Percentiles rank a stretch among this genome's conserved stretches.
phyloP scores from a whole-genome alignment of 2,113 vertebrate species.

The Bubo bubo region DNA sequence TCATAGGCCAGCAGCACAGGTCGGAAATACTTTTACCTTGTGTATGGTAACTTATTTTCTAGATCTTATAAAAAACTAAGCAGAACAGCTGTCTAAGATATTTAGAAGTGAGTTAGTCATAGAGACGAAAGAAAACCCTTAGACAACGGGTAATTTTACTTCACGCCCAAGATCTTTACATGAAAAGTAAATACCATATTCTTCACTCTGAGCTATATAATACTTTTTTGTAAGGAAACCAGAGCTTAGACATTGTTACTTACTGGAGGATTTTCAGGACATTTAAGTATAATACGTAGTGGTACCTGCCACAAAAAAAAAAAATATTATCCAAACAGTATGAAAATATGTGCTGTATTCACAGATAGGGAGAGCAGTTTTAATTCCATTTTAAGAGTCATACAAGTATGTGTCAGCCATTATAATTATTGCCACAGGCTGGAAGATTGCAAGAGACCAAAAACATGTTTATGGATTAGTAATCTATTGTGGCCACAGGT shows the following conservation, averaged over 20 bases:
- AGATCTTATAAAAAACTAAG: neutral
- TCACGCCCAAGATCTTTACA: neutral
- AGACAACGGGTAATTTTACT: neutral
- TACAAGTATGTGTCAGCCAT: slow-evolving; percentile 20
- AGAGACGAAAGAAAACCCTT: neutral
- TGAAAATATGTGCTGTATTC: slow-evolving; percentile 52
- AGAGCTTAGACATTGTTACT: slow-evolving; percentile 21
- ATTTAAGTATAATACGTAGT: slow-evolving; percentile 17
- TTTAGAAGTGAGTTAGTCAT: neutral
- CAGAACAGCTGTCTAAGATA: neutral
- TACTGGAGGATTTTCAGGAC: slow-evolving; percentile 53
- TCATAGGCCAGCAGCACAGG: neutral
- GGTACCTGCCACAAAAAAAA: slow-evolving; percentile 25
- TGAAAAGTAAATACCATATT: neutral
- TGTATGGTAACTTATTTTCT: neutral
- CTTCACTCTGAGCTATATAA: slow-evolving; percentile 13
- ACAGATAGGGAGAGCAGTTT: slow-evolving; percentile 55
- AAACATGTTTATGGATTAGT: slow-evolving; percentile 69
- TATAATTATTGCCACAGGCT: slow-evolving; percentile 61
- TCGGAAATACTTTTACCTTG: neutral
- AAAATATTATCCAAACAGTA: slow-evolving; percentile 26
- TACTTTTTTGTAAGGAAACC: neutral
- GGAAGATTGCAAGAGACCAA: slow-evolving; percentile 57
- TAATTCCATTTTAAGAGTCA: slow-evolving; percentile 57
- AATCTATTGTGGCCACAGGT: slow-evolving; percentile 43